Evolutionary conservation across 2,113 vertebrate genomes (phyloP).

Genomic region (Jaculus jaculus): DNA sequence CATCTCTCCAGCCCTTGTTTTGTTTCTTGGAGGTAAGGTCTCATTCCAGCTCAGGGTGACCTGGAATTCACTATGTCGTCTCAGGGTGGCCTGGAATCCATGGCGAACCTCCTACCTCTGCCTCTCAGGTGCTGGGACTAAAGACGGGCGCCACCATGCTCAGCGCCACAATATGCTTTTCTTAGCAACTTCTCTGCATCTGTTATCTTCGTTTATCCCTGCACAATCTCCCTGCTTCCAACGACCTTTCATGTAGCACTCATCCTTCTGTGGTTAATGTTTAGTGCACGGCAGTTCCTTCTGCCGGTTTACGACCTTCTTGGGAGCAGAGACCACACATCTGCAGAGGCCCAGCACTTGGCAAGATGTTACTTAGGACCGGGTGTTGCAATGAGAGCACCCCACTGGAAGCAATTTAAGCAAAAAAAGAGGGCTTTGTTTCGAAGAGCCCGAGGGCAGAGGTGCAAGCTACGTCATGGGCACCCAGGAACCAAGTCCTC

Average conservation of each 20-base stretch:
- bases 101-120: too few species aligned
- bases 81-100: too few species aligned
- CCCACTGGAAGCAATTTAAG: not conserved
- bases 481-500: not conserved
- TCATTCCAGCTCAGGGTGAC: too few species aligned
- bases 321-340: conserved; percentile 9
- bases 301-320: conserved; percentile 51
- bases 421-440: conserved; percentile 51
- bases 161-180: not conserved
- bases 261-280: conserved; percentile 49
- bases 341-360: conserved; percentile 12
- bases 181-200: not conserved
- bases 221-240: not conserved
- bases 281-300: conserved; percentile 28
- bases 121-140: too few species aligned
- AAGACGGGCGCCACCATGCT: too few species aligned
- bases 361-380: not conserved
- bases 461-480: not conserved
- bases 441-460: not conserved
- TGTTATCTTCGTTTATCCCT: conserved; percentile 45
- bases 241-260: conserved; percentile 35
- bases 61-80: too few species aligned
- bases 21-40: too few species aligned
- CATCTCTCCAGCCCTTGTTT: too few species aligned
- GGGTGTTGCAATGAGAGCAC: not conserved